Base-by-base conservation (phyloP, 2,888 invertebrate genomes). In the Lepidonotus clava region DNA sequence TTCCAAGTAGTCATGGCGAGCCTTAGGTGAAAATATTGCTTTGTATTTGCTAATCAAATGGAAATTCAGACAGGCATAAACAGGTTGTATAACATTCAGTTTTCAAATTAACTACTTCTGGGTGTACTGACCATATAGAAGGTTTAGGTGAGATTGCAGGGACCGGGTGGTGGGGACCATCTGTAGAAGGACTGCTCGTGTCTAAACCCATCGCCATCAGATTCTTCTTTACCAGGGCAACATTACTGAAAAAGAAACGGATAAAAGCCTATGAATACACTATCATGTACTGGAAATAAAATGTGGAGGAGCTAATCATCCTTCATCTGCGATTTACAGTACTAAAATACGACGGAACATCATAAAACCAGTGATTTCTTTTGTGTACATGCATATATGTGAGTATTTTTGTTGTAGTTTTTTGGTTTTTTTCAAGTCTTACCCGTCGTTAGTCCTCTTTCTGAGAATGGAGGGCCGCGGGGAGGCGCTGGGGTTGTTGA, bases 381-480 rank as follows among this genome's bases (percentile, higher is more conserved):
- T n/a, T n/a, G n/a, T n/a, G n/a, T n/a, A n/a, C n/a, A n/a, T n/a
- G n/a, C n/a, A n/a, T n/a, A n/a, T n/a, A n/a, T n/a, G n/a, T n/a
- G n/a, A n/a, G n/a, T n/a, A n/a, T n/a, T n/a, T n/a, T n/a, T n/a
- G n/a, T n/a, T n/a, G n/a, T n/a, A n/a, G n/a, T n/a, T n/a, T n/a
- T n/a, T n/a, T n/a, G n/a, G n/a, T n/a, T n/a, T n/a, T n/a, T n/a
- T n/a, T n/a, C n/a, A 40, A 36, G 6, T 84, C 94, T 93, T 93
- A 96, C 96, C 96, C 96, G 87, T 98, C 98, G 83, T 96, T 96
- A 90, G 98, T 98, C 56, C 98, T 95, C 95, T 98, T 98, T 87
- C 98, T 95, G 87, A 98, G 95, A 95, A 98, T 97, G 92, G 97
- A 97, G 0, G 97, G 97, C 89, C 97, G 94, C 0, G 97, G 97